These are phyloP conservation scores for Saxidomus purpurata DNA, from an alignment of 1,140 invertebrate genomes.

Conservation along the genomic window DNA sequence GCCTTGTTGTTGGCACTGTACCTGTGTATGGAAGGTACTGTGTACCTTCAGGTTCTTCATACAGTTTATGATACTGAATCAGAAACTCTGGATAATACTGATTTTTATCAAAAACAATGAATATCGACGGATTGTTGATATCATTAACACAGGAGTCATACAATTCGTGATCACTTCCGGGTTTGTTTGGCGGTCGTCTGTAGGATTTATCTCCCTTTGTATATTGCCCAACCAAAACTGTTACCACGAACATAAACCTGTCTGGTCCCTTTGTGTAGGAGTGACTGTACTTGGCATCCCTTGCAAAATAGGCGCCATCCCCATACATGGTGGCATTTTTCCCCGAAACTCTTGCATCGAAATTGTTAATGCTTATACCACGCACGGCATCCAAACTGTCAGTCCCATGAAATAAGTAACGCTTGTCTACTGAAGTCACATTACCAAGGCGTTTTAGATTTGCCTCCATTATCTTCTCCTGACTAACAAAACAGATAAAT, in stretches of 20 bases:
- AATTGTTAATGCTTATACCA: conserved; percentile 77
- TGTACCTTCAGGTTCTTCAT: background rate
- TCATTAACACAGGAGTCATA: conserved; percentile 83
- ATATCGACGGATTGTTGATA: conserved; percentile 74
- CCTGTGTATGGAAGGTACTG: background rate
- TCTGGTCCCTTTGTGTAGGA: conserved; percentile 68
- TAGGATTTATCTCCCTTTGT: conserved; percentile 70
- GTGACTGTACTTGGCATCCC: conserved; percentile 75
- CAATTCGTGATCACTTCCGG: conserved; percentile 68
- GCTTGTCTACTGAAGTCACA: conserved; percentile 53
- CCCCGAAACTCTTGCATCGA: conserved; percentile 77
- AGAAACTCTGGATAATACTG: conserved; percentile 83
- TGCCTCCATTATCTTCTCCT: conserved; percentile 70
- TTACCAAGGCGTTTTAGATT: conserved; percentile 63
- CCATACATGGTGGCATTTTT: conserved; percentile 78
- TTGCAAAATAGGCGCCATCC: conserved; percentile 82
- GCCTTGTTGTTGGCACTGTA: background rate
- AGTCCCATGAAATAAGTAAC: conserved; percentile 78
- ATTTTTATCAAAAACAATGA: conserved; percentile 79
- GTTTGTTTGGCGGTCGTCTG: conserved; percentile 75
- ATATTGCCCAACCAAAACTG: conserved; percentile 79
- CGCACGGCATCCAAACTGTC: conserved; percentile 68
- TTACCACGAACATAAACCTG: conserved; percentile 78
- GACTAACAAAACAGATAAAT: conserved; percentile 53
- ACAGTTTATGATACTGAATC: conserved; percentile 73